Evolutionary conservation across 2,797 vertebrate species (phyloP).

Genomic region (Okamejei kenojei): DNA sequence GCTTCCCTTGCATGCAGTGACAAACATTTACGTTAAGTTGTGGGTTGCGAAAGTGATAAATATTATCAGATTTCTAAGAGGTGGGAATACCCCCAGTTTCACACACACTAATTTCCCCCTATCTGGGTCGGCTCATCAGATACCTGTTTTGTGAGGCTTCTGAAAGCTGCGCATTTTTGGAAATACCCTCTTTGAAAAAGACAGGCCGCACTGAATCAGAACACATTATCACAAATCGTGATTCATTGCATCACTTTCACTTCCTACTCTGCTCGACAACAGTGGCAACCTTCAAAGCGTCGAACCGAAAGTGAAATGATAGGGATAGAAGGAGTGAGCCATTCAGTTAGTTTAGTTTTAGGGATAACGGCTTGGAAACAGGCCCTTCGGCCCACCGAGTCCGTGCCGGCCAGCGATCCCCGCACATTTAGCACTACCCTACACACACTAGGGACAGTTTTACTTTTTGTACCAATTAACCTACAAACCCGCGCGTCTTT

Average conservation of each 20-base stretch:
- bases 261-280: neutral
- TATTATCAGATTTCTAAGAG: conserved; percentile 19
- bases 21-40: conserved; percentile 24
- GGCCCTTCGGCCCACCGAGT: too few species aligned
- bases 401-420: too few species aligned
- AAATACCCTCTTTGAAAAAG: neutral
- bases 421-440: too few species aligned
- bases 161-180: neutral
- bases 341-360: neutral
- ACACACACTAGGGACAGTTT: too few species aligned
- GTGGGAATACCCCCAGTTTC: conserved; percentile 29
- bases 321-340: neutral
- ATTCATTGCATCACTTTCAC: conserved; percentile 26
- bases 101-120: conserved; percentile 16
- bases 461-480: too few species aligned
- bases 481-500: too few species aligned
- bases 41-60: conserved; percentile 24
- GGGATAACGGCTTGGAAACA: too few species aligned
- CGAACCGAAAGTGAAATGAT: conserved; percentile 7
- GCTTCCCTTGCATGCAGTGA: conserved; percentile 1
- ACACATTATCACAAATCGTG: neutral
- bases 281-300: neutral
- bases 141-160: neutral
- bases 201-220: neutral
- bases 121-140: neutral